Conservation (phyloP, 1,140 invertebrate genomes). For the Drosophila varians region DNA sequence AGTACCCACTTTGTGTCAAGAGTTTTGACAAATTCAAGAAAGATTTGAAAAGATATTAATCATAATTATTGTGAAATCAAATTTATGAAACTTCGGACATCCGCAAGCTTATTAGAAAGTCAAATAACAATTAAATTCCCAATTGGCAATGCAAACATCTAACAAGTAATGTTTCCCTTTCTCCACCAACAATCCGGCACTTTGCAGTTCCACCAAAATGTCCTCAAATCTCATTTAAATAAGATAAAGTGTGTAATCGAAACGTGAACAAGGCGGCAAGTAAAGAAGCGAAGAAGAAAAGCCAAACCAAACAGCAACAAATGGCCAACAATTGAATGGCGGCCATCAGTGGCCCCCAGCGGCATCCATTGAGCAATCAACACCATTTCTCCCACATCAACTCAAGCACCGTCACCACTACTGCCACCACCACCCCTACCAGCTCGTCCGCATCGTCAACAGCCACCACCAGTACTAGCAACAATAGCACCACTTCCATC, state of each 20-base stretch:
- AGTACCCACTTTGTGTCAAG: too few species aligned
- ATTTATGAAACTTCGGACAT: neutral
- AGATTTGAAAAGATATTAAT: too few species aligned
- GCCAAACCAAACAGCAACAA: constrained; percentile 48
- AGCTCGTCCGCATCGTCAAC: constrained; percentile 1
- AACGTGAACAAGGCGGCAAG: constrained; percentile 20
- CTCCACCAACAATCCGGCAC: neutral
- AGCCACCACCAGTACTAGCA: neutral
- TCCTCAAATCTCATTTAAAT: constrained; percentile 47
- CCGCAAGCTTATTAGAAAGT: neutral
- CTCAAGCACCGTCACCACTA: constrained; percentile 66
- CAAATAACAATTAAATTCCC: neutral
- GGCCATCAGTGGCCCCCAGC: constrained; percentile 90
- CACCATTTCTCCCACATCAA: constrained; percentile 74
- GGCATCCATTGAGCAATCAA: constrained; percentile 86
- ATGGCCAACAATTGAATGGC: constrained; percentile 88
- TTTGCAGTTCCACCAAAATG: constrained; percentile 38
- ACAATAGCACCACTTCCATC: neutral
- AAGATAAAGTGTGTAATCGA: constrained; percentile 35
- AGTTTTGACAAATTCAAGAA: too few species aligned
- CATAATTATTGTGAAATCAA: too few species aligned
- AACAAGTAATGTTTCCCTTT: constrained; percentile 11
- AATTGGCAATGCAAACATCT: neutral
- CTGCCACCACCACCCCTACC: constrained; percentile 7
- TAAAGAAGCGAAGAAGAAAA: constrained; percentile 15